Conservation (phyloP, 2,797 vertebrate species). For the Geotrypetes seraphini region DNA sequence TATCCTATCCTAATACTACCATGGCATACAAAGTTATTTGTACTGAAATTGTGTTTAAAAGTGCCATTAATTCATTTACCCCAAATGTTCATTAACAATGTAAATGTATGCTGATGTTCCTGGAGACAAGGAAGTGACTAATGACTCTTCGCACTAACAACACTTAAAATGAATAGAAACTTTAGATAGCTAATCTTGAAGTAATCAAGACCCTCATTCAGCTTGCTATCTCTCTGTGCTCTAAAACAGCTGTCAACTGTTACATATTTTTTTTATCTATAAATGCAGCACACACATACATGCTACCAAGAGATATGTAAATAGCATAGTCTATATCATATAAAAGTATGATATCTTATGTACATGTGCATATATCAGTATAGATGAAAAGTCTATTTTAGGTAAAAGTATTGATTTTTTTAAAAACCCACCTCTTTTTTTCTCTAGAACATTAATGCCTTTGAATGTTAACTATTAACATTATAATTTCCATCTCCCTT, state of each 20-base stretch:
- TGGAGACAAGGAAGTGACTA: conserved; percentile 78
- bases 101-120: conserved; percentile 92
- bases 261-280: too few species aligned
- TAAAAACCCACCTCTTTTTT: too few species aligned
- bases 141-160: conserved; percentile 77
- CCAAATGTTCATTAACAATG: conserved; percentile 92
- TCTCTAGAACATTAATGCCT: neutral
- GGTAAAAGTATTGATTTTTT: neutral
- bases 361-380: too few species aligned
- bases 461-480: neutral
- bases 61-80: conserved; percentile 78
- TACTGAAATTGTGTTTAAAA: conserved; percentile 77
- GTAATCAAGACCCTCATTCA: conserved; percentile 78
- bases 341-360: too few species aligned
- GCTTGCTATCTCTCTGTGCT: conserved; percentile 72
- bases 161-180: conserved; percentile 76
- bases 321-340: neutral
- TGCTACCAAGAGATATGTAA: too few species aligned
- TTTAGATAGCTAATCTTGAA: conserved; percentile 85
- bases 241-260: conserved; percentile 78
- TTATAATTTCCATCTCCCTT: neutral
- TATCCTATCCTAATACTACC: conserved; percentile 58
- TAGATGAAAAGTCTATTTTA: too few species aligned
- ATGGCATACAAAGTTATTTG: conserved; percentile 65
- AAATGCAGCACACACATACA: too few species aligned